These are phyloP conservation scores for Lindbergichthys nudifrons DNA, from an alignment of 2,797 vertebrate genomes.

Conservation along the genomic window DNA sequence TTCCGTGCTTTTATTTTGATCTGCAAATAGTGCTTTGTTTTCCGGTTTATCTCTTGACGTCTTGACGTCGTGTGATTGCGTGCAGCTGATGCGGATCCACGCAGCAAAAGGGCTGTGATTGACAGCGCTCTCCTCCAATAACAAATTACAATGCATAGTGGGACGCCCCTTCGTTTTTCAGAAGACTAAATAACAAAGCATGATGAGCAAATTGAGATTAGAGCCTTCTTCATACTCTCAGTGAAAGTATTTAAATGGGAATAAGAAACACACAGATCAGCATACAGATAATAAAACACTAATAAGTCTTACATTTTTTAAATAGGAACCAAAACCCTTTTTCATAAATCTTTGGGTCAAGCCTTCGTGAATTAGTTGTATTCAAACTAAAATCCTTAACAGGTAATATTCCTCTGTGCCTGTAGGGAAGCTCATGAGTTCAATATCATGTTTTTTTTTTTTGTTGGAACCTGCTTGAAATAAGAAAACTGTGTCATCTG, in stretches of 20 bases:
- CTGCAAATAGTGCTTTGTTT: accelerated
- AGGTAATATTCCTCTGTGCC: conserved; percentile 7
- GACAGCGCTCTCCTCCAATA: conserved; percentile 76
- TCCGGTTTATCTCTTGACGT: conserved; percentile 43
- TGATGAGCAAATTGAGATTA: conserved; percentile 17
- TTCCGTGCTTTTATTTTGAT: conserved; percentile 50
- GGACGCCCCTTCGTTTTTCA: conserved; percentile 44
- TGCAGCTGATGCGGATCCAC: conserved; percentile 71
- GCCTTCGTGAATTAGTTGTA: background rate
- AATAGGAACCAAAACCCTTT: background rate
- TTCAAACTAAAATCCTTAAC: background rate
- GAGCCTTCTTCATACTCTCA: background rate
- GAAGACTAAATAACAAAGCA: conserved; percentile 56
- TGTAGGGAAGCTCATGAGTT: background rate
- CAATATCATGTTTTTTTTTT: background rate
- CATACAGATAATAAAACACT: background rate
- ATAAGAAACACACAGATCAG: background rate
- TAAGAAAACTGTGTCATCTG: background rate
- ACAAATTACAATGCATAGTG: conserved; percentile 35
- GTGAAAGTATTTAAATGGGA: background rate
- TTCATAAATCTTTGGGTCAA: background rate
- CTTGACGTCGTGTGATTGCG: conserved; percentile 62
- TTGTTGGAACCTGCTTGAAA: no score
- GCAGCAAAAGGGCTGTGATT: conserved; percentile 60
- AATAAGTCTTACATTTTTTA: background rate